Evolutionary conservation across 30 jellyfish, hydroid and myxozoan genomes (phyloP).

Genomic region (Chrysaora quinquecirrha): DNA sequence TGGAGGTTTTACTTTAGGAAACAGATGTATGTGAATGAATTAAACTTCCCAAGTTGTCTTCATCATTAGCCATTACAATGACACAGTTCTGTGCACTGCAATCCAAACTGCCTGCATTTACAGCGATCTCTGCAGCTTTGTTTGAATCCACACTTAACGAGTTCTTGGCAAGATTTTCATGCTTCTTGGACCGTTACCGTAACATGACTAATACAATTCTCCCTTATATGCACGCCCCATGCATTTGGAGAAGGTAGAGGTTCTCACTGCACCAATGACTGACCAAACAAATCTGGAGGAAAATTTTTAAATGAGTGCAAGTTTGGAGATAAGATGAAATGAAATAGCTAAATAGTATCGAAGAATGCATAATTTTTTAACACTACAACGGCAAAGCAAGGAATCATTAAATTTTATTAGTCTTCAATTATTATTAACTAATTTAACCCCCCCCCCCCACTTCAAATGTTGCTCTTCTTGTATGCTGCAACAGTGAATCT

Average conservation of each 20-base stretch:
- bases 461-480: slow-evolving; percentile 16
- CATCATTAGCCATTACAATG: slow-evolving; percentile 35
- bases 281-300: slow-evolving; percentile 24
- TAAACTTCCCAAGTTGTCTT: too few relatives aligned
- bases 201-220: background rate
- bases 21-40: too few relatives aligned
- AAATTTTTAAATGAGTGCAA: background rate
- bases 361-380: background rate
- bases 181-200: slow-evolving; percentile 21
- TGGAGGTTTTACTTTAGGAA: too few relatives aligned
- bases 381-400: background rate
- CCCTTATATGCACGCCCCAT: slow-evolving; percentile 25
- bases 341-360: background rate
- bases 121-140: slow-evolving; percentile 5
- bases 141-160: slow-evolving; percentile 39
- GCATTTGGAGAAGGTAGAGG: slow-evolving; percentile 15
- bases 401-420: too few relatives aligned
- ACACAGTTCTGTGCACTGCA: slow-evolving; percentile 1
- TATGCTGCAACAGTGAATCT: slow-evolving; percentile 41
- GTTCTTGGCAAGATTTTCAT: background rate
- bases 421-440: too few relatives aligned
- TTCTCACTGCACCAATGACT: background rate
- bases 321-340: background rate
- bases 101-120: slow-evolving; percentile 10
- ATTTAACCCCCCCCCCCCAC: background rate